Conservation (phyloP, 1,140 invertebrate genomes). For the Odontomachus brunneus region DNA sequence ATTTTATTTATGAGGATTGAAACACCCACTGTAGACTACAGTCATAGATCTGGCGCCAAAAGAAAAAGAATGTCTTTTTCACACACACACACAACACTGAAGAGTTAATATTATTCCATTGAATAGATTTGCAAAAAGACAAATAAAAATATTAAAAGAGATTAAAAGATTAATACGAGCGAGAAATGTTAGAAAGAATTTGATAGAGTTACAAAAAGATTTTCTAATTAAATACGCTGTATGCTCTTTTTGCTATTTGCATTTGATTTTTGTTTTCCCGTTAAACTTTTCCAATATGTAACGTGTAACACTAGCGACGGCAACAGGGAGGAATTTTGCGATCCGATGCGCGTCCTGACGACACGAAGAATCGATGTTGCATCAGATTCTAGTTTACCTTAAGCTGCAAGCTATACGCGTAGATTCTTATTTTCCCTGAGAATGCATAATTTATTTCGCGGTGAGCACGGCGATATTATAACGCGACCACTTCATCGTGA, state of each 20-base stretch:
- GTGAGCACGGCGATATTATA: conserved; percentile 12
- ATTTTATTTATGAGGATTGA: too few species aligned
- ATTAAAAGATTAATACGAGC: not conserved
- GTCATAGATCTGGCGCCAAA: too few species aligned
- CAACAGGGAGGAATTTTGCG: conserved; percentile 8
- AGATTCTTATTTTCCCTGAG: conserved; percentile 71
- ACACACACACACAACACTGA: too few species aligned
- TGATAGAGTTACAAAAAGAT: not conserved
- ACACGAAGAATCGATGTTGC: conserved; percentile 75
- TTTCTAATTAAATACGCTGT: not conserved
- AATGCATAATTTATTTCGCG: conserved; percentile 76
- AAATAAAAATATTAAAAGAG: not conserved
- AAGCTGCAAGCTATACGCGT: conserved; percentile 67
- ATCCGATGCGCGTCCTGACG: conserved; percentile 70
- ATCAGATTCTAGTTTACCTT: conserved; percentile 83
- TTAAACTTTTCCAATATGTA: not conserved
- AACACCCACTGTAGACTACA: too few species aligned
- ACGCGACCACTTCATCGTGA: not conserved
- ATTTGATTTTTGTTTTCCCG: not conserved
- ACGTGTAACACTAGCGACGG: not conserved
- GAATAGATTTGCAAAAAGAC: too few species aligned
- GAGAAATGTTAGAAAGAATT: not conserved
- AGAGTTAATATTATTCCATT: too few species aligned
- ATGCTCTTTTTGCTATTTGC: too few species aligned
- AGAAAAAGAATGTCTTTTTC: too few species aligned